Base-by-base conservation (phyloP, 2,113 vertebrate genomes). In the Centrocercus urophasianus region DNA sequence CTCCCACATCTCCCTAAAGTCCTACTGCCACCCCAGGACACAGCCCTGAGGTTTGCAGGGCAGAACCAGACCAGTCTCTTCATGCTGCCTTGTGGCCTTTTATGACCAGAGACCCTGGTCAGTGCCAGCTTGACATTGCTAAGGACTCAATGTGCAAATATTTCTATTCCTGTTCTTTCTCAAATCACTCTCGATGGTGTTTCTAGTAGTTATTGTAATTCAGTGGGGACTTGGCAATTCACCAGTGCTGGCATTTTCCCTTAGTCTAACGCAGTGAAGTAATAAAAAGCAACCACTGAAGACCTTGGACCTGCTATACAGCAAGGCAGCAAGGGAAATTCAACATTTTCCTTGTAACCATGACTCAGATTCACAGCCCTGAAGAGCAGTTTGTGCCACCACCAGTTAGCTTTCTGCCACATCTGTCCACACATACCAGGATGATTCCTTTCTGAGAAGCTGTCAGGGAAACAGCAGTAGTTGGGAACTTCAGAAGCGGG, bases 141-240 rank as follows among this genome's bases (percentile, higher is more conserved):
- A 45, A 73, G 76, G 52, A 85, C 30, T 12, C 16, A 48, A 83
- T 77, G 60, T 0, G 0, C 34, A 86, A 85, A 71, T 69, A 88
- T 77, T 80, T 71, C 56, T 64, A 12, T 32, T 90, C 43, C 79
- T 64, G 43, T 60, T 65, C 57, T 75, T 83, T 86, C 89, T 78
- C 86, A 72, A 84, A 90, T 93, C 47, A 45, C 40, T 83, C 60
- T 81, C 83, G n/a, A n/a, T 90, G 40, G 24, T 88, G 76, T 81
- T 95, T 89, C 79, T 83, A 85, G 69, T 86, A 89, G 85, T 83
- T 85, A 65, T 42, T 88, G 87, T 73, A 93, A 88, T 89, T 74
- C 87, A 91, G 38, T 4, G 16, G 74, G 34, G 75, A 80, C 42
- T 73, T 95, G 93, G 89, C 75, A 89, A 67, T 54, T 60, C 73